Percentiles rank a stretch among this genome's conserved stretches.
These are phyloP conservation scores for Galaxea fascicularis DNA, from an alignment of 92 coral and sea anemone species.

Conservation along the genomic window DNA sequence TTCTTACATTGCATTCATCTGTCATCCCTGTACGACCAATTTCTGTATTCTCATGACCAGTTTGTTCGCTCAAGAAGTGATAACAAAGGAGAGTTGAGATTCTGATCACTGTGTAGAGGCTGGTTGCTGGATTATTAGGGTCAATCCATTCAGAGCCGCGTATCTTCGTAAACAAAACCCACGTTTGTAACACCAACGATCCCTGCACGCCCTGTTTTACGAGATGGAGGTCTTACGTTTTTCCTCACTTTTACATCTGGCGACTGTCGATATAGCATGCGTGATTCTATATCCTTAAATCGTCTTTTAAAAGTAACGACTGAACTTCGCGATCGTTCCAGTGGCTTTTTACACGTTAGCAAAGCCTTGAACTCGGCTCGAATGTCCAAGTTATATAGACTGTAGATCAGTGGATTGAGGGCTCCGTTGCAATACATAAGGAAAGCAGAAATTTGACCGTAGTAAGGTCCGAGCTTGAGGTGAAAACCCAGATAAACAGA, in stretches of 20 bases:
- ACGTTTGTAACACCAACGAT: neutral
- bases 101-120: too few species aligned
- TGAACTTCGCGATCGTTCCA: neutral
- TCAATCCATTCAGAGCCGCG: constrained; percentile 9
- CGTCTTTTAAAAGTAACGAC: neutral
- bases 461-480: neutral
- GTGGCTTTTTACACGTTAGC: neutral
- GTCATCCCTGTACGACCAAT: too few species aligned
- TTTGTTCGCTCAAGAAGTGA: too few species aligned
- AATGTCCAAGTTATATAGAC: constrained; percentile 24
- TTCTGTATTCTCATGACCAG: too few species aligned
- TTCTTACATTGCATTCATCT: too few species aligned
- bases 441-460: constrained; percentile 5
- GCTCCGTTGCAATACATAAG: constrained; percentile 39
- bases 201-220: neutral
- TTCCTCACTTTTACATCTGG: neutral
- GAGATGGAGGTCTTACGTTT: neutral
- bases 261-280: neutral
- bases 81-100: too few species aligned
- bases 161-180: constrained; percentile 17
- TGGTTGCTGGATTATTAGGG: too few species aligned
- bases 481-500: constrained; percentile 15
- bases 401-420: constrained; percentile 24
- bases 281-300: neutral
- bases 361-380: constrained; percentile 26